phyloP scores from a whole-genome alignment of 2,888 invertebrate species.

The Pandemis cinnamomeana region DNA sequence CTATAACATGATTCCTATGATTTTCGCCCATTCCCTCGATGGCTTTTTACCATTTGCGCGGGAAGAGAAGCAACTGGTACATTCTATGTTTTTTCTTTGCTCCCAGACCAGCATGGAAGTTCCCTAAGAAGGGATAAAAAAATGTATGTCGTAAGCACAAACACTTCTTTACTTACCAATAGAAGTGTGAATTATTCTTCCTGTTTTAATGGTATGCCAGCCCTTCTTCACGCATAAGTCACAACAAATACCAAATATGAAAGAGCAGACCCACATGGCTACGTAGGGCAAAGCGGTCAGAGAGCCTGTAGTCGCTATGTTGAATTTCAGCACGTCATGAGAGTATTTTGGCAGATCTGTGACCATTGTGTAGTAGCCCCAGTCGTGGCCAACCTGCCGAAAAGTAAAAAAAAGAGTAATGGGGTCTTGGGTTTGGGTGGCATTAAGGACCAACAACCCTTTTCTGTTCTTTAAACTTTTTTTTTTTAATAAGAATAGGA shows the following conservation, averaged over 20 bases:
- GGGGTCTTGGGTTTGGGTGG: too few species aligned
- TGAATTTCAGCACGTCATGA: conserved; percentile 86
- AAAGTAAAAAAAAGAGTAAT: background rate
- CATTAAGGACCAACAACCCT: too few species aligned
- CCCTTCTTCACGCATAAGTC: conserved; percentile 87
- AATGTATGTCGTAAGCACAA: background rate
- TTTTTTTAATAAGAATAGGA: too few species aligned
- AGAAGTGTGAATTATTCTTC: conserved; percentile 87
- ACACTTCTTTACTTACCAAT: conserved; percentile 75
- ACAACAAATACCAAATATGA: conserved; percentile 86
- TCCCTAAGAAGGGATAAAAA: too few species aligned
- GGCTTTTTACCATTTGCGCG: too few species aligned
- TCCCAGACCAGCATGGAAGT: too few species aligned
- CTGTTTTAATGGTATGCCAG: conserved; percentile 84
- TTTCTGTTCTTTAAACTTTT: too few species aligned
- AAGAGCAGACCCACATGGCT: conserved; percentile 87
- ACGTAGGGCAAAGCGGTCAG: conserved; percentile 87
- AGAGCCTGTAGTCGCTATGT: conserved; percentile 86
- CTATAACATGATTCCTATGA: too few species aligned
- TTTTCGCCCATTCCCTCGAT: too few species aligned
- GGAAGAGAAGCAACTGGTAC: too few species aligned
- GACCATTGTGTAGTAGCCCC: conserved; percentile 89
- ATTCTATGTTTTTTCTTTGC: too few species aligned
- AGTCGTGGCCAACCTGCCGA: conserved; percentile 81
- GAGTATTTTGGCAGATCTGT: conserved; percentile 89